Evolutionary conservation across 1,140 invertebrate species (phyloP).

Genomic region (Copidosoma floridanum): DNA sequence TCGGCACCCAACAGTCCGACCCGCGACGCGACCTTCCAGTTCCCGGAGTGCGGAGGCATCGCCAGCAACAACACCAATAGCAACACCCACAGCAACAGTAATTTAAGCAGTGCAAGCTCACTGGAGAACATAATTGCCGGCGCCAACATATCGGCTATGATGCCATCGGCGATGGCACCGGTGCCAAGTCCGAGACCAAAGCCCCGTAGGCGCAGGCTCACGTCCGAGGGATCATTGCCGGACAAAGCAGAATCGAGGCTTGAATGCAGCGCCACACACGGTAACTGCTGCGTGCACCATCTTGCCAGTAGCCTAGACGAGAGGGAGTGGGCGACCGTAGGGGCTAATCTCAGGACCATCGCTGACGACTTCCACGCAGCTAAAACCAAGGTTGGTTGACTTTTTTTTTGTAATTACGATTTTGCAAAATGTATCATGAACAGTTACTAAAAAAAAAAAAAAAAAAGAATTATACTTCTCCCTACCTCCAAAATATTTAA

Average conservation of each 20-base stretch:
- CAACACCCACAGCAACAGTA: neutral
- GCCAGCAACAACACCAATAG: too few relatives aligned
- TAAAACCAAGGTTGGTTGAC: slow-evolving; percentile 49
- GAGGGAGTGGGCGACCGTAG: slow-evolving; percentile 49
- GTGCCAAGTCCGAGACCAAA: slow-evolving; percentile 52
- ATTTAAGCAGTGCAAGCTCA: neutral
- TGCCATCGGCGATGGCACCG: slow-evolving; percentile 27
- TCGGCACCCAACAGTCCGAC: slow-evolving; percentile 54
- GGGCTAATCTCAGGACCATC: slow-evolving; percentile 53
- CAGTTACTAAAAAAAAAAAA: too few relatives aligned
- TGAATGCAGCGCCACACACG: slow-evolving; percentile 18
- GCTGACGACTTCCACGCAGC: slow-evolving; percentile 54
- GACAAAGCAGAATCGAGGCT: slow-evolving; percentile 26
- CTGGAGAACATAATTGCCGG: neutral
- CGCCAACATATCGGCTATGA: neutral
- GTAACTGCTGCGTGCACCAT: slow-evolving; percentile 35
- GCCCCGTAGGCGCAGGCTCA: slow-evolving; percentile 50
- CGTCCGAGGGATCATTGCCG: slow-evolving; percentile 44
- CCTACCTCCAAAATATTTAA: too few relatives aligned
- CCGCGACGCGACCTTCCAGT: slow-evolving; percentile 53
- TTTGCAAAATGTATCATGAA: too few relatives aligned
- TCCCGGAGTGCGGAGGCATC: slow-evolving; percentile 47
- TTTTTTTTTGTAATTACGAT: neutral
- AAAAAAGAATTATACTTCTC: too few relatives aligned
- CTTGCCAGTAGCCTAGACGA: slow-evolving; percentile 38